phyloP scores from a whole-genome alignment of 23 tunicate genomes.

The Diplosoma virens region DNA sequence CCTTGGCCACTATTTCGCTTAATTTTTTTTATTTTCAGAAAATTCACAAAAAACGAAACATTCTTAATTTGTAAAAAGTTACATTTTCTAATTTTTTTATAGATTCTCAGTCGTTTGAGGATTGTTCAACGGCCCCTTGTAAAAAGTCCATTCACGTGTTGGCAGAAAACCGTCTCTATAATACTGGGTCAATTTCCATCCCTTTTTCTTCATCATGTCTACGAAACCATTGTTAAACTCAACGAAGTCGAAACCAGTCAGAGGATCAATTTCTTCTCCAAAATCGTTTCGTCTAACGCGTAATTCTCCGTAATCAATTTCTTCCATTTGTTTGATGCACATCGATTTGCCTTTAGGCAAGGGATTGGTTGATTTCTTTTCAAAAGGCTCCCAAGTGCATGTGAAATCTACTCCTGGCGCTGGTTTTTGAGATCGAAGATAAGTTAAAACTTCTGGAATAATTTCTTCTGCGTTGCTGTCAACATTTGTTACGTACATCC shows the following conservation, averaged over 20 bases:
- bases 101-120: no score
- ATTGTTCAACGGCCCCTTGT: no score
- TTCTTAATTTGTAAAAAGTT: no score
- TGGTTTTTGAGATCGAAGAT: not conserved
- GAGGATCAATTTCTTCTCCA: not conserved
- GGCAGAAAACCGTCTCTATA: not conserved
- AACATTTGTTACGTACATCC: not conserved
- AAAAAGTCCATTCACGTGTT: slow-evolving; percentile 1
- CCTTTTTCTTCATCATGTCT: not conserved
- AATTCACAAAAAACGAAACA: no score
- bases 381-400: not conserved
- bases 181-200: not conserved
- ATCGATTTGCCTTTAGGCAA: not conserved
- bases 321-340: not conserved
- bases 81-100: no score
- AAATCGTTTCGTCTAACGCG: not conserved
- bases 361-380: not conserved
- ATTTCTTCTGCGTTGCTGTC: not conserved
- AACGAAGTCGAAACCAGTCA: not conserved
- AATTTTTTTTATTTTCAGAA: no score
- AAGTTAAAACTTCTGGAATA: not conserved
- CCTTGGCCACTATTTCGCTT: no score
- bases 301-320: not conserved
- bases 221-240: not conserved
- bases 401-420: not conserved